These are phyloP conservation scores for Thamnaconus septentrionalis DNA, from an alignment of 2,113 vertebrate genomes.

Conservation along the genomic window DNA sequence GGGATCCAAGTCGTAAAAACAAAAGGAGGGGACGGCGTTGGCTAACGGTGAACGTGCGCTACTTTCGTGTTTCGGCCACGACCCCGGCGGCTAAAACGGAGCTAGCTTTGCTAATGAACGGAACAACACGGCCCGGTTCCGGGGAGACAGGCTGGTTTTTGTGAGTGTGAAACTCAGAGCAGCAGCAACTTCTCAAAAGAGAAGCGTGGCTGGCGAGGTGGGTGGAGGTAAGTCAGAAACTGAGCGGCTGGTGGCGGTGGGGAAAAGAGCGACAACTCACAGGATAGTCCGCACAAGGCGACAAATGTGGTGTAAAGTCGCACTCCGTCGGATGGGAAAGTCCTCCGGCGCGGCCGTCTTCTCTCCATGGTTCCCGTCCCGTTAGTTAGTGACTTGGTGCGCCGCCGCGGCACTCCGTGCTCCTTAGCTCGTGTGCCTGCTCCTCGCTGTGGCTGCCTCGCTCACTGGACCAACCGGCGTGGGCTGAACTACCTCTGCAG, in stretches of 20 bases:
- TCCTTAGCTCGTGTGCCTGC: slow-evolving; percentile 21
- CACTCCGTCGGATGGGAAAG: slow-evolving; percentile 32
- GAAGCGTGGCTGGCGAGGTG: neutral
- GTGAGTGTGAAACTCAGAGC: neutral
- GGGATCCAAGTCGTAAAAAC: too few relatives aligned
- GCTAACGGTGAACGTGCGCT: too few relatives aligned
- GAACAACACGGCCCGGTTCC: neutral
- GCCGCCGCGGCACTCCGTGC: slow-evolving; percentile 19
- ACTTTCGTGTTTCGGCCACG: too few relatives aligned
- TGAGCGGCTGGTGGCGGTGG: neutral
- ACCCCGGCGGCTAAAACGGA: neutral
- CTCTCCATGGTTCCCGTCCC: slow-evolving; percentile 66
- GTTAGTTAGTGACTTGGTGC: neutral
- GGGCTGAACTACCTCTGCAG: slow-evolving; percentile 60
- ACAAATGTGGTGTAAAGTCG: slow-evolving; percentile 50
- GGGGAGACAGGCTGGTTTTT: neutral
- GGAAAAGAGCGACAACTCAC: slow-evolving; percentile 63
- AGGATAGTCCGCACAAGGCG: slow-evolving; percentile 55
- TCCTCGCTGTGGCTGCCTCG: slow-evolving; percentile 34
- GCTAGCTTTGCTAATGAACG: neutral
- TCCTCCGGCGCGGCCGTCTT: slow-evolving; percentile 42
- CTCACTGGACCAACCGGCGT: slow-evolving; percentile 56
- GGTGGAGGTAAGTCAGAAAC: neutral
- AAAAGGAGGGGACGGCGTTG: too few relatives aligned
- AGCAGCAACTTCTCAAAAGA: slow-evolving; percentile 1